Evolutionary conservation across 2,888 invertebrate genomes (phyloP).

Genomic region (Galeopsomyia nigrocyanea): DNA sequence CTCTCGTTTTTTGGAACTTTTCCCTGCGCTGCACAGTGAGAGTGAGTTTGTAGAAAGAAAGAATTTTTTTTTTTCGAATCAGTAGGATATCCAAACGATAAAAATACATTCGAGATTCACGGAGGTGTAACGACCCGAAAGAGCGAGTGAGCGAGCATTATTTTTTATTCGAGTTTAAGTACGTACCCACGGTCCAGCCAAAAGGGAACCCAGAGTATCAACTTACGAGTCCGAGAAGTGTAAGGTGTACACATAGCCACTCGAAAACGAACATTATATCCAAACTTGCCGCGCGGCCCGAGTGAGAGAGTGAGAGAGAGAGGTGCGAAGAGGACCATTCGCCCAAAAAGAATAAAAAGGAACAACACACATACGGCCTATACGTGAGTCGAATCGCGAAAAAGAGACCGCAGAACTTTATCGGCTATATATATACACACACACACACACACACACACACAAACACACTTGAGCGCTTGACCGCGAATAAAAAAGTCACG

Average conservation of each 20-base stretch:
- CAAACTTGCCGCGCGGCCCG: background rate
- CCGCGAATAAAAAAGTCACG: no score
- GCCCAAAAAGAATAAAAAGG: slow-evolving; percentile 36
- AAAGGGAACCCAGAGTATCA: no score
- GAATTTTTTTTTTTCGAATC: background rate
- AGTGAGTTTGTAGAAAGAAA: slow-evolving; percentile 7
- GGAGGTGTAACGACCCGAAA: no score
- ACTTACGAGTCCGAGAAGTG: no score
- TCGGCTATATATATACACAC: slow-evolving; percentile 51
- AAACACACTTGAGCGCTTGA: no score
- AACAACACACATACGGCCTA: background rate
- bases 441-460: no score
- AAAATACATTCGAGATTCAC: no score
- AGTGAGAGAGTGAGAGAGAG: slow-evolving; percentile 20
- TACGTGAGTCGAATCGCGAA: slow-evolving; percentile 51
- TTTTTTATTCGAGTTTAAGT: slow-evolving; percentile 7
- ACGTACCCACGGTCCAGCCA: no score
- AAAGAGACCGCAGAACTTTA: slow-evolving; percentile 59
- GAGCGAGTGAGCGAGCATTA: background rate
- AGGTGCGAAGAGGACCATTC: slow-evolving; percentile 65
- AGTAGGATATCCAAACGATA: no score
- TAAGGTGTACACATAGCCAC: no score
- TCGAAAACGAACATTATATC: background rate
- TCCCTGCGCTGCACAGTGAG: slow-evolving; percentile 22
- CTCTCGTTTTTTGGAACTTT: slow-evolving; percentile 10